phyloP scores from a whole-genome alignment of 1,140 invertebrate species.

The Aphelinus atriplicis region DNA sequence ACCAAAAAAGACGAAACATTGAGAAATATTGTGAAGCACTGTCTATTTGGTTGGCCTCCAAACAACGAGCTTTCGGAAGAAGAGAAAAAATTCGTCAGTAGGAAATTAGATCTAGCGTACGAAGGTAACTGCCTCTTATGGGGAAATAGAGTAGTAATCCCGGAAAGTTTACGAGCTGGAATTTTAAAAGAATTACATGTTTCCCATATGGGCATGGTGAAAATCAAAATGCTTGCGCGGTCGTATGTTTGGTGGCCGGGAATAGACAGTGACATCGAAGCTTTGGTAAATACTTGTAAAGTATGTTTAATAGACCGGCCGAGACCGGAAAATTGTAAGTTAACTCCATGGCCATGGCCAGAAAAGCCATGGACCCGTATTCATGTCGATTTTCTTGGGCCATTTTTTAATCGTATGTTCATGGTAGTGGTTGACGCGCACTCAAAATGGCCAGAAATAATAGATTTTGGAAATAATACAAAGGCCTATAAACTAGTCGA shows the following conservation, averaged over 20 bases:
- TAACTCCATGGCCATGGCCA: slow-evolving; percentile 60
- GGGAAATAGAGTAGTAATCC: slow-evolving; percentile 56
- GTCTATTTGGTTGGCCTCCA: neutral
- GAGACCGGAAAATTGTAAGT: slow-evolving; percentile 25
- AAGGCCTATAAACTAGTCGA: slow-evolving; percentile 34
- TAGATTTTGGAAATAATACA: slow-evolving; percentile 6
- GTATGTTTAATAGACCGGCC: slow-evolving; percentile 32
- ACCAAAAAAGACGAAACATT: slow-evolving; percentile 16
- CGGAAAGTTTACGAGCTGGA: slow-evolving; percentile 44
- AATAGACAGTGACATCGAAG: neutral
- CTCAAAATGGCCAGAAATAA: slow-evolving; percentile 28
- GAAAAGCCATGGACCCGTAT: slow-evolving; percentile 27
- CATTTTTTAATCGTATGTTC: slow-evolving; percentile 23
- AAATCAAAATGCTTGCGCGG: slow-evolving; percentile 46
- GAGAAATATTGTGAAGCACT: neutral
- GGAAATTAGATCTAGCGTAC: slow-evolving; percentile 16
- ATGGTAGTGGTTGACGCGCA: slow-evolving; percentile 33
- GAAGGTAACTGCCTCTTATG: slow-evolving; percentile 45
- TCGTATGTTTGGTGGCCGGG: slow-evolving; percentile 45
- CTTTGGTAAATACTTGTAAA: neutral
- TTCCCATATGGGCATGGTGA: slow-evolving; percentile 39
- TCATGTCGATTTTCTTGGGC: slow-evolving; percentile 33
- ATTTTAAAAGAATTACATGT: slow-evolving; percentile 48
- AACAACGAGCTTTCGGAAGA: neutral
- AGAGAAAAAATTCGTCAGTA: neutral